These are phyloP conservation scores for Drosophila sucinea DNA, from an alignment of 1,140 invertebrate species.

Conservation along the genomic window DNA sequence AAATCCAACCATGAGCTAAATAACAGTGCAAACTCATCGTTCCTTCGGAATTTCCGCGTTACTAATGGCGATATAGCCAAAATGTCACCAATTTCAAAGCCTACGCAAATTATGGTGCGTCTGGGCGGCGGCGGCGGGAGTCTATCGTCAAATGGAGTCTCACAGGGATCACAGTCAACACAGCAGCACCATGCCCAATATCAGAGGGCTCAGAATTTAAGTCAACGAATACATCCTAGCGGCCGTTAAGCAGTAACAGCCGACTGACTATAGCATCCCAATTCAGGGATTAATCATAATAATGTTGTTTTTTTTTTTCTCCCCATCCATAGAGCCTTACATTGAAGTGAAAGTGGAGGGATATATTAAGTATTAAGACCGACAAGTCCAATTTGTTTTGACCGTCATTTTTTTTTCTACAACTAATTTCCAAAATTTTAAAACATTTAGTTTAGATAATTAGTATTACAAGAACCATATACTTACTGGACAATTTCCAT, in stretches of 20 bases:
- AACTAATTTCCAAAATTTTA: no score
- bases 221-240: background rate
- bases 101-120: background rate
- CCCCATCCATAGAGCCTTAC: background rate
- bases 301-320: background rate
- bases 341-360: background rate
- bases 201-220: background rate
- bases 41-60: conserved; percentile 46
- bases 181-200: background rate
- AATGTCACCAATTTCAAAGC: conserved; percentile 29
- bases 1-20: conserved; percentile 1
- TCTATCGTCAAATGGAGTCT: background rate
- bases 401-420: no score
- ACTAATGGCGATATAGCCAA: conserved; percentile 42
- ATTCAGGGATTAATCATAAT: background rate
- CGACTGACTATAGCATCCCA: background rate
- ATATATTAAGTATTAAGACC: background rate
- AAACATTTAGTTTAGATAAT: no score
- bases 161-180: background rate
- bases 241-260: background rate
- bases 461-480: no score
- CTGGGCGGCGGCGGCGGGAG: background rate
- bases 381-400: no score
- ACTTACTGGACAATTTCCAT: background rate
- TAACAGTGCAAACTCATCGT: conserved; percentile 21